Base-by-base conservation (phyloP, 2,113 vertebrate genomes). In the Eonycteris spelaea region DNA sequence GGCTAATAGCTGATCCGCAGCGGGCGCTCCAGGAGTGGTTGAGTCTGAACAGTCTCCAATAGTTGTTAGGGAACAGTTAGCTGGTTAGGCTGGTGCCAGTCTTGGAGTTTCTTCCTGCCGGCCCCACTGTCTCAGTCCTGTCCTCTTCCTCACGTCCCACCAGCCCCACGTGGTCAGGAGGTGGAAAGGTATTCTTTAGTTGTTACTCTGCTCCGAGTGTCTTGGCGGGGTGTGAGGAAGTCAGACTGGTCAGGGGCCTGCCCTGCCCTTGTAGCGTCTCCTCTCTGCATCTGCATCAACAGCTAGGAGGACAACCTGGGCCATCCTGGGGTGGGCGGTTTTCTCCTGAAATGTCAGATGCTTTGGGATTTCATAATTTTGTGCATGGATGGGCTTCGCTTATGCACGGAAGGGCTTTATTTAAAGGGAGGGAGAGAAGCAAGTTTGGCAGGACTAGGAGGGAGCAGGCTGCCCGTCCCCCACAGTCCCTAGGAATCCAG, bases 181-280 rank as follows among this genome's bases (percentile, higher is more conserved):
- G 45, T 33, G 38, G 35, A 13, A 30, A 55, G n/a, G 28, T 19
- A 7, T 5, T 48, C 8, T 38, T 59, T 11, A 19, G 6, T 33
- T 65, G 68, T 65, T 26, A 8, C 24, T 8, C 14, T 24, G 35
- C 18, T 5, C 22, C n/a, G 35, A 0, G 35, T 21, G 3, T 51
- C 68, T 63, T n/a, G 59, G 43, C 33, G n/a, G 19, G 5, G 10
- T 14, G 22, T 14, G 22, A 3, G 67, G 77, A 85, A 35, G 10
- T 63, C 77, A 86, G 77, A 33, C 38, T 33, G 65, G 6, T 18
- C 18, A 13, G 70, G 28, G 24, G 24, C 13, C 3, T 0, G 0
- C 2, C 9, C 6, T 48, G 2, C 26, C 19, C 33, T 21, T 7
- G 40, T 14, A 35, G 28, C 2, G 0, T 65, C 65, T 57, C 59